Evolutionary conservation across 2,888 invertebrate species (phyloP), one percentile per base, ranked within the genome.

Genomic region (Sesia bembeciformis): DNA sequence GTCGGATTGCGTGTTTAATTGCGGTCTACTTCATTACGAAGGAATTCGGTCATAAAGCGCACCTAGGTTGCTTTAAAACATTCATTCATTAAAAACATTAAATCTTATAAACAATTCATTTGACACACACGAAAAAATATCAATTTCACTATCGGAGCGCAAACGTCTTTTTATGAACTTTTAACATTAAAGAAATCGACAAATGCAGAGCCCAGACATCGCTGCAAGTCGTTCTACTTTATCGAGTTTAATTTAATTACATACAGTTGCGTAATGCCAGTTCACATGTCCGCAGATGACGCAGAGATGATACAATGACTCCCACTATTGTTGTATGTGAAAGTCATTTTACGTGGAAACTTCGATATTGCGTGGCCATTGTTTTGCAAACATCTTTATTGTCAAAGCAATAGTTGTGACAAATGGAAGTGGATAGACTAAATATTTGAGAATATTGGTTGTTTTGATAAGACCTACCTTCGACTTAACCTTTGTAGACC

Each of bases 271-370:
- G n/a, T 23, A 46, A 46, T 46, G n/a, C 46, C 46, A n/a, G 46
- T 46, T 46, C 46, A 46, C 46, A 46, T 46, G 46, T 8, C 46
- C 3, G 46, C n/a, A 52, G 56, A 54, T 54, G 56, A 54, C 54
- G 51, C 56, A 43, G 38, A 8, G 51, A 51, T 53, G 56, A 56
- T 43, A 53, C 56, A 51, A 53, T 51, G 46, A 23, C 53, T 57
- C 57, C 52, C 54, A 55, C 50, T 53, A 57, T 57, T 57, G 57
- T 54, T 40, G 40, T 39, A 40, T 52, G 53, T 38, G 56, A 56
- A 53, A 55, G 52, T 51, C 41, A 53, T 40, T 38, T 49, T 40
- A 49, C 49, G 40, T 40, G 38, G 40, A 53, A 38, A 49, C 46
- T 49, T 49, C 38, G 49, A 23, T 39, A 23, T 23, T 23, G 23